phyloP scores from a whole-genome alignment of 92 coral and sea anemone genomes.

The Zoanthus sansibaricus region DNA sequence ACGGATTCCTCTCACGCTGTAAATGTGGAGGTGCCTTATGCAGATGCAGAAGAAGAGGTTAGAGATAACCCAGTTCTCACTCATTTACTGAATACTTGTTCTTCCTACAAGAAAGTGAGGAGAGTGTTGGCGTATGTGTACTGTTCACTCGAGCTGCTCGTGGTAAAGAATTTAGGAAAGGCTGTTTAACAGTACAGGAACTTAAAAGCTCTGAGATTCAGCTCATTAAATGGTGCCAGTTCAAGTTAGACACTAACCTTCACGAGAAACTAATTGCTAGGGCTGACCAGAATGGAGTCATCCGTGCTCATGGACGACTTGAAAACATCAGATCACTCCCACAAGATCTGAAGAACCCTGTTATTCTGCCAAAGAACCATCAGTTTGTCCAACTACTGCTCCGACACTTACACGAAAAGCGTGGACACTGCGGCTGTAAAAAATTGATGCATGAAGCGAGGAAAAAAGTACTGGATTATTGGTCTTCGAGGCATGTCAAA shows the following conservation, averaged over 20 bases:
- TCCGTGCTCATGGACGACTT: conserved; percentile 68
- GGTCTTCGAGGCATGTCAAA: conserved; percentile 47
- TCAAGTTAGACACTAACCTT: conserved; percentile 30
- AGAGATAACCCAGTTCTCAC: conserved; percentile 27
- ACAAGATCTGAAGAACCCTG: conserved; percentile 57
- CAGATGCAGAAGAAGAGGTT: conserved; percentile 10
- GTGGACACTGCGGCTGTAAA: conserved; percentile 55
- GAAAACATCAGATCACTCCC: conserved; percentile 64
- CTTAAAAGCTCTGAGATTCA: conserved; percentile 50
- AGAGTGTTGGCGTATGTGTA: conserved; percentile 38
- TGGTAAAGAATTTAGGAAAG: background rate
- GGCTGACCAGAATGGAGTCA: conserved; percentile 53
- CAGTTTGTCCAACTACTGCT: conserved; percentile 57
- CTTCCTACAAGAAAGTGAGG: conserved; percentile 34
- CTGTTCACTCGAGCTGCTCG: conserved; percentile 30
- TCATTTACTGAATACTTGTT: conserved; percentile 31
- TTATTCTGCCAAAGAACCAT: conserved; percentile 65
- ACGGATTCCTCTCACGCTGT: background rate
- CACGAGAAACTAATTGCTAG: conserved; percentile 56
- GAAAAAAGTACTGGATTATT: conserved; percentile 60
- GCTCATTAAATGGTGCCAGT: conserved; percentile 69
- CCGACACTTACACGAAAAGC: conserved; percentile 52
- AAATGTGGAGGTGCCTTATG: background rate
- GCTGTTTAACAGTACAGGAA: conserved; percentile 52
- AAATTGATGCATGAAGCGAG: conserved; percentile 42